These are phyloP conservation scores for Drosophila peninsularis DNA, from an alignment of 2,888 invertebrate genomes.

Conservation along the genomic window DNA sequence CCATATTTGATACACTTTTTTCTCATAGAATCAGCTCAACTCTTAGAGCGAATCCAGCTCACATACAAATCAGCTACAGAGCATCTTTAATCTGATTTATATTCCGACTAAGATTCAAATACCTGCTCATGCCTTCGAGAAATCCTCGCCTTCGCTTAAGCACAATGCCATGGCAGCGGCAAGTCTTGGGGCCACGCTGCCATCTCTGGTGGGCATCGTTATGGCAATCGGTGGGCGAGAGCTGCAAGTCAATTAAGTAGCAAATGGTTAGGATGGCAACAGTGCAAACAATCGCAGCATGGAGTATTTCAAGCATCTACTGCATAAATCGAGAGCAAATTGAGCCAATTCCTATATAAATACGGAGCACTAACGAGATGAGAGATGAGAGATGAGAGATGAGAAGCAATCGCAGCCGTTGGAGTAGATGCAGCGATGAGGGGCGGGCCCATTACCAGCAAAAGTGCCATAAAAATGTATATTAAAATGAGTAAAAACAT, in stretches of 20 bases:
- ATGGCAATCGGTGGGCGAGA: conserved; percentile 53
- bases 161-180: not conserved
- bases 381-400: conserved; percentile 36
- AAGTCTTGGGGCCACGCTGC: conserved; percentile 1
- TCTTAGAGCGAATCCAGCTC: no score
- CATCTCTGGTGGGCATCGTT: conserved; percentile 46
- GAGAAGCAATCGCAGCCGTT: conserved; percentile 15
- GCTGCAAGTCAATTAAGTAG: conserved; percentile 81
- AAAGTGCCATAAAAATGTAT: conserved; percentile 79
- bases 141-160: not conserved
- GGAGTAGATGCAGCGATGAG: conserved; percentile 49
- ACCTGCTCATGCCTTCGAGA: not conserved
- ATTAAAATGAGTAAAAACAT: conserved; percentile 80
- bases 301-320: conserved; percentile 68
- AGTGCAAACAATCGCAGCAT: conserved; percentile 73
- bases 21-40: no score
- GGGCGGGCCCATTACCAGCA: conserved; percentile 64
- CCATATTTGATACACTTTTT: not conserved
- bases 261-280: conserved; percentile 73
- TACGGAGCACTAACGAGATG: conserved; percentile 73
- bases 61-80: not conserved
- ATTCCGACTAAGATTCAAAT: not conserved
- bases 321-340: conserved; percentile 78
- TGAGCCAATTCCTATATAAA: conserved; percentile 80
- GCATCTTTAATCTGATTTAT: not conserved